Evolutionary conservation across 1,140 invertebrate genomes (phyloP).

Genomic region (Drosophila athabasca): DNA sequence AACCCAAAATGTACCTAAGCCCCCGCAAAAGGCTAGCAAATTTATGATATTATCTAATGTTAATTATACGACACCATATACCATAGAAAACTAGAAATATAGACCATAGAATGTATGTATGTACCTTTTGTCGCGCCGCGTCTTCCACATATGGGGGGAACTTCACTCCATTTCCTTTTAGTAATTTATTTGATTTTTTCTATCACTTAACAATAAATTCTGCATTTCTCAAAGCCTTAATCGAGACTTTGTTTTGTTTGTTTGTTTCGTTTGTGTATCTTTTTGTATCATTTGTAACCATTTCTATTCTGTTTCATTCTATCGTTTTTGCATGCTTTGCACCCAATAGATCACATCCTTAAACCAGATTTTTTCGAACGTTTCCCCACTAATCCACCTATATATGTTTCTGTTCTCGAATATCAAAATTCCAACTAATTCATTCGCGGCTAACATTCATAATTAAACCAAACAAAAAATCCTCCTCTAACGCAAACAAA

Average conservation of each 20-base stretch:
- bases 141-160: conserved; percentile 6
- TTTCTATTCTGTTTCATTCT: conserved; percentile 5
- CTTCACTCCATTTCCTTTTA: conserved; percentile 12
- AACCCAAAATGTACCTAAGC: conserved; percentile 27
- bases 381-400: conserved; percentile 49
- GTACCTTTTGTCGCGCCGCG: conserved; percentile 7
- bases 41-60: conserved; percentile 53
- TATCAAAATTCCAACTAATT: conserved; percentile 52
- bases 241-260: conserved; percentile 58
- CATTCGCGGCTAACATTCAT: conserved; percentile 67
- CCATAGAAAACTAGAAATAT: conserved; percentile 7
- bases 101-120: conserved; percentile 13
- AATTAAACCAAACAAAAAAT: conserved; percentile 36
- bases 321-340: conserved; percentile 40
- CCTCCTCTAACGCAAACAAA: conserved; percentile 23
- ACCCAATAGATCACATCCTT: background rate
- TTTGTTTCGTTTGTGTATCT: conserved; percentile 40
- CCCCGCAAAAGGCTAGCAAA: conserved; percentile 7
- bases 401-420: conserved; percentile 60
- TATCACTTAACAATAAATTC: conserved; percentile 55
- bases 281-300: conserved; percentile 30
- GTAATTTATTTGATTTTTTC: conserved; percentile 21
- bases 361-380: conserved; percentile 21
- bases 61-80: conserved; percentile 32
- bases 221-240: conserved; percentile 46